Percentiles rank a stretch among this genome's conserved stretches.
Conservation (phyloP, 1,140 invertebrate species). For the Prorops nasuta region DNA sequence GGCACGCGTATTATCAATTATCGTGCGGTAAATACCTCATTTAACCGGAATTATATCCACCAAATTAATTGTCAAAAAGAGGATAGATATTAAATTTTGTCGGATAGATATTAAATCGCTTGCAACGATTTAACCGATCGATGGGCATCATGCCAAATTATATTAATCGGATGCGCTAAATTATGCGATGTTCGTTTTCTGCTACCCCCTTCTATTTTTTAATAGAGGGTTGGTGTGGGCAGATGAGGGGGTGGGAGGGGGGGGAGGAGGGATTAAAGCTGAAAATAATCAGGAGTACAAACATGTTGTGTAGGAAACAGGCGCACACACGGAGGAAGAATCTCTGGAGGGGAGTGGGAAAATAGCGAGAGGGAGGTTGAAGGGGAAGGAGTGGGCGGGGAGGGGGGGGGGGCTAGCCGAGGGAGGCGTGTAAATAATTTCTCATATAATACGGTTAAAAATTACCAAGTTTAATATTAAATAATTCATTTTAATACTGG, state of each 20-base stretch:
- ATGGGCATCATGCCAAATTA: not conserved
- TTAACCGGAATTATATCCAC: not conserved
- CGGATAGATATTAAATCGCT: not conserved
- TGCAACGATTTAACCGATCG: not conserved
- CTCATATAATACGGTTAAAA: constrained; percentile 55
- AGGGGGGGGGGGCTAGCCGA: constrained; percentile 26
- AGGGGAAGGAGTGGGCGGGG: not conserved
- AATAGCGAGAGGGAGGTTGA: not conserved
- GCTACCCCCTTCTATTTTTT: too few species aligned
- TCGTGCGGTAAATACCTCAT: constrained; percentile 3
- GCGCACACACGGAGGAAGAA: too few species aligned
- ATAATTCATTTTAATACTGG: constrained; percentile 58
- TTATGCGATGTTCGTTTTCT: not conserved
- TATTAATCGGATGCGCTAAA: not conserved
- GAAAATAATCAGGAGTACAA: constrained; percentile 10
- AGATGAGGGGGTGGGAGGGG: constrained; percentile 16
- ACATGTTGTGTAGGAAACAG: not conserved
- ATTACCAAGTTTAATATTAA: constrained; percentile 58
- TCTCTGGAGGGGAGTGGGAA: not conserved
- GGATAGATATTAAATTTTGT: not conserved
- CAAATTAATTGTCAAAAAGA: constrained; percentile 1
- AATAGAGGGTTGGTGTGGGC: too few species aligned
- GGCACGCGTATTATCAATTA: not conserved
- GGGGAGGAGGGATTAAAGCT: constrained; percentile 1
- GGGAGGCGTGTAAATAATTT: constrained; percentile 53